phyloP scores from a whole-genome alignment of 2,113 vertebrate species.

The Verasper variegatus region DNA sequence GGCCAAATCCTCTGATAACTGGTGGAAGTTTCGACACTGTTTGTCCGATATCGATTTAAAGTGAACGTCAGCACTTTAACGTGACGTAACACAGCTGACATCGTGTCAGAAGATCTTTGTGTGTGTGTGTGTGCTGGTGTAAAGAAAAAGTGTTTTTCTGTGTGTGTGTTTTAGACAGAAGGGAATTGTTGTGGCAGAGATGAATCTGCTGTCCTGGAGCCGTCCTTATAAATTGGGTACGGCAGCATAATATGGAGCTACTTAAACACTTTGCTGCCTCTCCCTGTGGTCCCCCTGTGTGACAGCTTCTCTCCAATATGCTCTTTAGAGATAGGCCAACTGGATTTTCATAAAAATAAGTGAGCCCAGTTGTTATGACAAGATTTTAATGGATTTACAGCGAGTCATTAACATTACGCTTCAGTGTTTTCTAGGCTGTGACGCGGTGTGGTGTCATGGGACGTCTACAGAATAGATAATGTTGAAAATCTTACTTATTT shows the following conservation, averaged over 20 bases:
- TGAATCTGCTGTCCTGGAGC: constrained; percentile 34
- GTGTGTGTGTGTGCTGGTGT: background rate
- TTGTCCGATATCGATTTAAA: constrained; percentile 14
- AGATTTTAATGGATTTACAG: background rate
- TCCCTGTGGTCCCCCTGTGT: constrained; percentile 37
- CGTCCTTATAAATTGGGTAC: background rate
- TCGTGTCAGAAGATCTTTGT: background rate
- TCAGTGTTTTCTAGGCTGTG: background rate
- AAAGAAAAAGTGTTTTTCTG: constrained; percentile 31
- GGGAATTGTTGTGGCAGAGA: constrained; percentile 64
- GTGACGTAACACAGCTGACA: constrained; percentile 1
- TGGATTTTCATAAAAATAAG: constrained; percentile 51
- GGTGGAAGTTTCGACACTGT: too few species aligned
- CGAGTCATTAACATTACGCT: background rate
- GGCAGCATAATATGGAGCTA: constrained; percentile 1
- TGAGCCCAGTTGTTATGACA: constrained; percentile 37
- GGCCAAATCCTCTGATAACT: too few species aligned
- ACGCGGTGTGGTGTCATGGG: background rate
- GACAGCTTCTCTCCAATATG: constrained; percentile 64
- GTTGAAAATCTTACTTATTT: background rate
- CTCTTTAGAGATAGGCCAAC: constrained; percentile 63
- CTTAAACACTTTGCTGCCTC: background rate
- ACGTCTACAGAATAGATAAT: background rate
- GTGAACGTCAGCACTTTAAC: constrained; percentile 7
- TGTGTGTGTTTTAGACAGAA: constrained; percentile 38